Evolutionary conservation across 2,113 vertebrate genomes (phyloP).

Genomic region (Hippolais icterina): DNA sequence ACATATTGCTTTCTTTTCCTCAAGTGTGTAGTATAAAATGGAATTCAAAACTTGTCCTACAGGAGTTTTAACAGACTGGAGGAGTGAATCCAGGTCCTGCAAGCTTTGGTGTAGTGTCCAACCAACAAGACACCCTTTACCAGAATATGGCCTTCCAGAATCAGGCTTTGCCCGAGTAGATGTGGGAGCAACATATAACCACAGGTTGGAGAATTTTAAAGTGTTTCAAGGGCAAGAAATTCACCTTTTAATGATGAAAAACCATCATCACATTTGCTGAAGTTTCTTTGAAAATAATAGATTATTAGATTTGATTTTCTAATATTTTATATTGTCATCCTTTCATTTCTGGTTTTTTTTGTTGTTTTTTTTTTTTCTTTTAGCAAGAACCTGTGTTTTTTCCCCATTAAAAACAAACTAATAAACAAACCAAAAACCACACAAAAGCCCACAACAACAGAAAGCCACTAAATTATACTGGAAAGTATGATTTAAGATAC

Average conservation of each 20-base stretch:
- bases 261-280: not conserved
- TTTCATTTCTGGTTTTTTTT: not conserved
- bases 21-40: not conserved
- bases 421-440: not conserved
- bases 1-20: not conserved
- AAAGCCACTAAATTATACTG: not conserved
- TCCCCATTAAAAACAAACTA: not conserved
- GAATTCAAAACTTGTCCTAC: not conserved
- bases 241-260: not conserved
- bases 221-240: not conserved
- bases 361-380: not conserved
- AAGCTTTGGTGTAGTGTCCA: not conserved
- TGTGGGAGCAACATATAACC: not conserved
- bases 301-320: not conserved
- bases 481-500: not conserved
- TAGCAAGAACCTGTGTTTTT: not conserved
- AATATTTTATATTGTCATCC: rapidly evolving
- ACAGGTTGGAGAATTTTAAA: not conserved
- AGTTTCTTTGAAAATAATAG: not conserved
- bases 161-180: not conserved
- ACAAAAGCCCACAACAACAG: not conserved
- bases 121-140: not conserved
- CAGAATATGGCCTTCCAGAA: not conserved
- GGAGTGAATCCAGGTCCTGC: not conserved
- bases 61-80: not conserved